Base-by-base conservation (phyloP, 2,113 vertebrate species). In the Procapra przewalskii region DNA sequence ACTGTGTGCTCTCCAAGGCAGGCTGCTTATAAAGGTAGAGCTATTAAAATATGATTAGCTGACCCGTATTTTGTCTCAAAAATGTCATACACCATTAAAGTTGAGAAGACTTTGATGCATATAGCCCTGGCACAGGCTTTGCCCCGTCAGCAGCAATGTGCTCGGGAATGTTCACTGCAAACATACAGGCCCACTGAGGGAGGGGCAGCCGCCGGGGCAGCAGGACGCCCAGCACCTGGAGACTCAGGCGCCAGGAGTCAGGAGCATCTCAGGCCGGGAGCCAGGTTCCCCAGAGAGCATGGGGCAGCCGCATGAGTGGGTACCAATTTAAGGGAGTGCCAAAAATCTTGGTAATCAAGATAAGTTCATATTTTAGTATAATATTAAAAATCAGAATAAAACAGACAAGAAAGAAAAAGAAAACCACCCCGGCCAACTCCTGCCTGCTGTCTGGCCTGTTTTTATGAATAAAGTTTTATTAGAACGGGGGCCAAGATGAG, bases 41-140 rank as follows among this genome's bases (percentile, higher is more conserved):
- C 98, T 98, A 98, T 99, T 99, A 99, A 99, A 99, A 98, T 98
- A 98, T 99, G 98, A 99, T 99, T 98, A 99, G 98, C 96, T 79
- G 62, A 95, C 97, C 98, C 84, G 3, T 98, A 98, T 98, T 98
- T 98, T 98, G 97, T 98, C 99, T 99, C 98, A 94, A 96, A 98
- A 97, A 98, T 98, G 99, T 99, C 99, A 99, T 97, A 99, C 98
- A 98, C 92, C 99, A 98, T 99, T 99, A 99, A 97, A 92, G 25
- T 93, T 98, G 98, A 98, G 79, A 98, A 96, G 98, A 54, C 95
- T 98, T 98, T 85, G 98, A 97, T 98, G 98, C 98, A 80, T 79
- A 40, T 48, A 1, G 50, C 31, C 0, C 29, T 98, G 98, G 98
- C 98, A 97, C 92, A 91, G 95, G 29, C 97, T 83, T 64, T 97